These are phyloP conservation scores for Tachycineta bicolor DNA, from an alignment of 2,113 vertebrate species.

Conservation along the genomic window DNA sequence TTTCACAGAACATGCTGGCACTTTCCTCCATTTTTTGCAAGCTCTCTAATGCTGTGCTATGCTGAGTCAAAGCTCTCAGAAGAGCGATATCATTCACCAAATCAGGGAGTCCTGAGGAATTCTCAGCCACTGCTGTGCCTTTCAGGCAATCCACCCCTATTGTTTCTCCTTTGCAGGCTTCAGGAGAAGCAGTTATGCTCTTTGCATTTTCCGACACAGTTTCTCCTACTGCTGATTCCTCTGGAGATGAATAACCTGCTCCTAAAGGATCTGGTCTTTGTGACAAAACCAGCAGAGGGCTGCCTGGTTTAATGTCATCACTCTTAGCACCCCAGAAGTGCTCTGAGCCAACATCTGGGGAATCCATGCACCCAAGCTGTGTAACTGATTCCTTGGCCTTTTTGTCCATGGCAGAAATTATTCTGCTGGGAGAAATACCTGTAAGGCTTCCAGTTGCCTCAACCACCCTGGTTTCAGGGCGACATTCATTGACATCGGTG, in stretches of 20 bases:
- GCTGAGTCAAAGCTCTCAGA: slow-evolving; percentile 67
- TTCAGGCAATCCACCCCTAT: background rate
- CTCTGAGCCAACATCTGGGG: background rate
- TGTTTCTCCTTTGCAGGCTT: background rate
- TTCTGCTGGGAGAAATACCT: background rate
- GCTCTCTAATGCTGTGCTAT: slow-evolving; percentile 74
- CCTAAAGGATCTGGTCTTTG: background rate
- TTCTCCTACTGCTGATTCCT: background rate
- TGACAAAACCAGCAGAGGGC: background rate
- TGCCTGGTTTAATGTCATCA: background rate
- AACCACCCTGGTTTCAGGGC: background rate
- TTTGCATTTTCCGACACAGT: background rate
- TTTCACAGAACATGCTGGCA: background rate
- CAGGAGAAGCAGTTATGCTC: background rate
- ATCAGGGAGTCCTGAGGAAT: background rate
- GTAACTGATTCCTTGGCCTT: background rate
- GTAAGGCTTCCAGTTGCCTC: background rate
- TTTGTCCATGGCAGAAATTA: background rate
- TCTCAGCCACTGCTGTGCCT: background rate
- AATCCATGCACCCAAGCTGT: background rate
- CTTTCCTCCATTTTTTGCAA: slow-evolving; percentile 59
- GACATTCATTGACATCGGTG: background rate
- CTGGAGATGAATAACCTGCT: background rate
- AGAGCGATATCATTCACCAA: slow-evolving; percentile 53
- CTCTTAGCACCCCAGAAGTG: background rate